Evolutionary conservation across 2,888 invertebrate species (phyloP).

Genomic region (Eurytoma adleriae): DNA sequence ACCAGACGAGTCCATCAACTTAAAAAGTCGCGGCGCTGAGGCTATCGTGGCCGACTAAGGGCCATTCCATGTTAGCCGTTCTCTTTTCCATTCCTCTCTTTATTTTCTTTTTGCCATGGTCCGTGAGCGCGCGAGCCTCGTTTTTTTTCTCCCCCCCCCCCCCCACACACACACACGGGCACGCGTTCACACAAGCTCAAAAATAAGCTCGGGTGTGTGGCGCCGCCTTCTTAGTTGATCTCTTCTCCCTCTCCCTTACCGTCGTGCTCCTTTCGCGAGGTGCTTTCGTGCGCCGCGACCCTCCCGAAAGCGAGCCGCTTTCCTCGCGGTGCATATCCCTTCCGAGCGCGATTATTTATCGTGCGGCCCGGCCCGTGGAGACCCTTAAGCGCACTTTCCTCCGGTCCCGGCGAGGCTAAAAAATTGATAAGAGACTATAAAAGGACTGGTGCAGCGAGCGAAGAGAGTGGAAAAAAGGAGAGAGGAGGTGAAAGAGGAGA

Average conservation of each 20-base stretch:
- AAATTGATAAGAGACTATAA: conserved; percentile 19
- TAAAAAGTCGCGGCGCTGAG: conserved; percentile 66
- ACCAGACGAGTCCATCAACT: conserved; percentile 72
- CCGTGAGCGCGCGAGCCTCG: conserved; percentile 3
- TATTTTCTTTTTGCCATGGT: conserved; percentile 59
- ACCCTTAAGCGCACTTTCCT: background rate
- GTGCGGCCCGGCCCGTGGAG: conserved; percentile 9
- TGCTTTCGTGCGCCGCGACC: conserved; percentile 8
- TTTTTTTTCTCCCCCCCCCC: too few relatives aligned
- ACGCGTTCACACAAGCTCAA: conserved; percentile 59
- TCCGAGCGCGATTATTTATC: conserved; percentile 60
- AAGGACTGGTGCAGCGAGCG: background rate
- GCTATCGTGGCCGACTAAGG: conserved; percentile 73
- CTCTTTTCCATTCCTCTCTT: conserved; percentile 69
- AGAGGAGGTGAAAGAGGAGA: background rate
- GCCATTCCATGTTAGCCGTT: conserved; percentile 75
- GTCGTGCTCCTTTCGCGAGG: background rate
- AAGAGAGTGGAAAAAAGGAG: too few relatives aligned
- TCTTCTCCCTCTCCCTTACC: too few relatives aligned
- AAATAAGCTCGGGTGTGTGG: conserved; percentile 60
- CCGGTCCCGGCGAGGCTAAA: conserved; percentile 4
- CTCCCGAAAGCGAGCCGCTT: background rate
- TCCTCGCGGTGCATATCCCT: background rate
- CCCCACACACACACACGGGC: conserved; percentile 62
- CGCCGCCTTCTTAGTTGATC: conserved; percentile 68